These are phyloP conservation scores for Cotesia glomerata DNA, from an alignment of 1,140 invertebrate species.

Conservation along the genomic window DNA sequence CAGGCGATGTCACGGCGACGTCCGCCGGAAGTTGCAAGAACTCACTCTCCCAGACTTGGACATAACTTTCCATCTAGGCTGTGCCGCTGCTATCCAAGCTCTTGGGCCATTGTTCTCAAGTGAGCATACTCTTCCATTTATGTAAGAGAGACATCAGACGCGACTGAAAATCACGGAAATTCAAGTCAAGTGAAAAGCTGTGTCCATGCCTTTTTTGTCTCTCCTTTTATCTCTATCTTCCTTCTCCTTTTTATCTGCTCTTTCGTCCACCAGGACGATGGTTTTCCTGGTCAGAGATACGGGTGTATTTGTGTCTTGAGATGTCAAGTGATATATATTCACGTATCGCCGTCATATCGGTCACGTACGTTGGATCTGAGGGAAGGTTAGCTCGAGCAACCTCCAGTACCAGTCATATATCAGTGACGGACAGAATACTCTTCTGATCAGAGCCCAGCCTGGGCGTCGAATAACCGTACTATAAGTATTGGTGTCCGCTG, in stretches of 20 bases:
- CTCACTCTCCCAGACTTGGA: slow-evolving; percentile 4
- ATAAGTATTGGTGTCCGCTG: slow-evolving; percentile 8
- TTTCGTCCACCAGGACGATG: no score
- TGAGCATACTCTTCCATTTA: slow-evolving; percentile 13
- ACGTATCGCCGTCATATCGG: slow-evolving; percentile 49
- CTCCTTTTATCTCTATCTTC: not conserved
- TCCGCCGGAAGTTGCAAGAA: slow-evolving; percentile 19
- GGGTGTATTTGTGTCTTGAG: not conserved
- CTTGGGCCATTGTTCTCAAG: slow-evolving; percentile 2
- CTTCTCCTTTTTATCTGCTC: not conserved
- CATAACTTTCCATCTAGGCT: not conserved
- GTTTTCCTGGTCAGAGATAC: not conserved
- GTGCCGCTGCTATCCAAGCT: not conserved
- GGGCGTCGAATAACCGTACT: slow-evolving; percentile 32
- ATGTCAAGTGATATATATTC: slow-evolving; percentile 4
- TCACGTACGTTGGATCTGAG: slow-evolving; percentile 57
- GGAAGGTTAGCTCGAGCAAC: slow-evolving; percentile 40
- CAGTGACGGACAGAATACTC: slow-evolving; percentile 51
- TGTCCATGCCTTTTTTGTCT: slow-evolving; percentile 13
- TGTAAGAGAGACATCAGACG: not conserved
- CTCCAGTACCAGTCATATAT: slow-evolving; percentile 50
- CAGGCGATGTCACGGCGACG: slow-evolving; percentile 9
- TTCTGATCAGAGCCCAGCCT: slow-evolving; percentile 20
- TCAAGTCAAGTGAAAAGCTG: not conserved
- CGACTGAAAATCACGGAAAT: slow-evolving; percentile 13